Evolutionary conservation across 1,140 invertebrate genomes (phyloP), one percentile per base, ranked within the genome.

Genomic region (Diorhabda carinulata): DNA sequence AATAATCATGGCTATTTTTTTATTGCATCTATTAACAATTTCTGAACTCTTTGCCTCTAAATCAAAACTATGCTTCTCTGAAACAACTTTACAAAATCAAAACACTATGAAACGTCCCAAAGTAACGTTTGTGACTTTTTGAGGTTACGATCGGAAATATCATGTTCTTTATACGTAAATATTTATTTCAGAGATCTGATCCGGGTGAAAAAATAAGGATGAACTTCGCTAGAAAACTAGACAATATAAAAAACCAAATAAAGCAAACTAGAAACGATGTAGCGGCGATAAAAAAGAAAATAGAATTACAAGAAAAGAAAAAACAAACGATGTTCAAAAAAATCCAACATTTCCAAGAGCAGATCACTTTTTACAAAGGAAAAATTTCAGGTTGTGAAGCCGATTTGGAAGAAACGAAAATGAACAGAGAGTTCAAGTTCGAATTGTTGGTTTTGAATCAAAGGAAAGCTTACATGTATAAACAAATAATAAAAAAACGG

Each of bases 371-470:
- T 25, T 25, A 1, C 25, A 25, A 25, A 25, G 1, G 25, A 25
- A 25, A 25, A 25, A 25, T 25, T 25, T 25, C 25, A 25, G 25
- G 25, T 25, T 25, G 25, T 25, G 25, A 25, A 25, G 25, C 25
- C 25, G 70, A 73, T 42, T 74, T 78, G 3, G 61, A 71, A 59
- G 41, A 63, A 9, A 68, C 70, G 67, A 81, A 72, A 68, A 72
- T 62, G 0, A 81, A 86, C 72, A 79, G 80, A 59, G 81, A 83
- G 71, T 64, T 81, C 80, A 89, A 87, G 72, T 81, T 89, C 7
- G 87, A 89, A 73, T 76, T 84, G 59, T 78, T 89, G 8, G 78
- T 89, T 4, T 81, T 85, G n/a, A 84, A 85, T 70, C 88, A 90
- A 74, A 83, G 83, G 47, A 86, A 86, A 73, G 81, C 84, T 0